phyloP scores from a whole-genome alignment of 2,888 invertebrate genomes.

The Apotomis betuletana region DNA sequence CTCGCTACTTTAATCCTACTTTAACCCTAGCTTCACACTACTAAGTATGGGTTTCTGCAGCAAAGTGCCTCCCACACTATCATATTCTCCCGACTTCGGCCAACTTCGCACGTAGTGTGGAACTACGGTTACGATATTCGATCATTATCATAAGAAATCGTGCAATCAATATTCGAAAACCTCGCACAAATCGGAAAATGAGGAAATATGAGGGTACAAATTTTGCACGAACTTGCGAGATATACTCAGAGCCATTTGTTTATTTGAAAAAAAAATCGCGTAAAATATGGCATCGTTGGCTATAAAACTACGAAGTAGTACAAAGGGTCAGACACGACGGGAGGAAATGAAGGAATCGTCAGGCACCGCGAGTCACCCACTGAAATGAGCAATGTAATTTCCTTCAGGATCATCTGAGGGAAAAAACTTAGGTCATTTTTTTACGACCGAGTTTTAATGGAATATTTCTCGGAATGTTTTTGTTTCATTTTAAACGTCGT shows the following conservation, averaged over 20 bases:
- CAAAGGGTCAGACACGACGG: slow-evolving; percentile 51
- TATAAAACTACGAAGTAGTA: slow-evolving; percentile 45
- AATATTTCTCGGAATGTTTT: slow-evolving; percentile 24
- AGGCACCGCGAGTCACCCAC: slow-evolving; percentile 51
- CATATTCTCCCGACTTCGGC: no score
- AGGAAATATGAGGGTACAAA: no score
- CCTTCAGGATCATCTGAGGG: slow-evolving; percentile 51
- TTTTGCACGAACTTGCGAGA: no score
- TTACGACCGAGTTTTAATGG: slow-evolving; percentile 24
- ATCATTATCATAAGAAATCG: no score
- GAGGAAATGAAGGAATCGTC: slow-evolving; percentile 59
- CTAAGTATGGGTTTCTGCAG: no score
- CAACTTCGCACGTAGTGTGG: no score
- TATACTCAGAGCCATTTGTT: neutral
- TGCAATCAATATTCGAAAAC: no score
- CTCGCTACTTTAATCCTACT: no score
- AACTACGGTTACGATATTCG: no score
- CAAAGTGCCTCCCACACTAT: no score
- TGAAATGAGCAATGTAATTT: slow-evolving; percentile 60
- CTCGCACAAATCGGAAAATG: no score
- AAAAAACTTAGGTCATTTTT: slow-evolving; percentile 38
- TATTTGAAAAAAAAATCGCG: neutral
- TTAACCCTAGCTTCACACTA: no score
- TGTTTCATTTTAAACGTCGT: slow-evolving; percentile 21
- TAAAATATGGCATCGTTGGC: slow-evolving; percentile 9